These are phyloP conservation scores for Teleiodes luculella DNA, from an alignment of 2,888 invertebrate genomes.

Conservation along the genomic window DNA sequence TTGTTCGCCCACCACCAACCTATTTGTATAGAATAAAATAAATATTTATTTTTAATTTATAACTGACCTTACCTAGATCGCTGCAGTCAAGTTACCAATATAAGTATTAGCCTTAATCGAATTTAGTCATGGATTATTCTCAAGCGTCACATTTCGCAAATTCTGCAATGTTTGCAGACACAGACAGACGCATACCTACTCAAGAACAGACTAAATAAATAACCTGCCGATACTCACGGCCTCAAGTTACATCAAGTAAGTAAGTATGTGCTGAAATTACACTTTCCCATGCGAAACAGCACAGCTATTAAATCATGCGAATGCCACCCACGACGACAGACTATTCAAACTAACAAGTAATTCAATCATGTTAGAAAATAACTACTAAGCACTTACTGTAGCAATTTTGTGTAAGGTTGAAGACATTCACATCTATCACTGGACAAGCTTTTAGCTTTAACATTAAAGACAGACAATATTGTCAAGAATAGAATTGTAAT, in stretches of 20 bases:
- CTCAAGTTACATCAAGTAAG: slow-evolving; percentile 16
- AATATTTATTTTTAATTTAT: too few species aligned
- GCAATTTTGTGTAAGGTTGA: neutral
- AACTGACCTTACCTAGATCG: too few species aligned
- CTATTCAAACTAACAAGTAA: neutral
- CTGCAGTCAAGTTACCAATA: too few species aligned
- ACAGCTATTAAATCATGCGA: neutral
- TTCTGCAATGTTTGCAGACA: neutral
- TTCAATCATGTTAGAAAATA: neutral
- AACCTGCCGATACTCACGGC: slow-evolving; percentile 11
- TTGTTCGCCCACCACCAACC: neutral
- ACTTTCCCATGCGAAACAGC: slow-evolving; percentile 29
- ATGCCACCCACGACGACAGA: neutral
- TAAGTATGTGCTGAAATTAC: slow-evolving; percentile 15
- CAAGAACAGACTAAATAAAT: slow-evolving; percentile 22
- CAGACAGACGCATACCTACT: neutral
- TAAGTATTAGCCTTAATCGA: neutral
- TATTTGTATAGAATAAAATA: too few species aligned
- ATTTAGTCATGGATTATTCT: neutral
- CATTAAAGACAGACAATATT: neutral
- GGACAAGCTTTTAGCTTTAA: neutral
- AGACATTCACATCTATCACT: neutral
- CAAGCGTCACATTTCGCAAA: slow-evolving; percentile 5
- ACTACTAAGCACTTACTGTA: slow-evolving; percentile 2
- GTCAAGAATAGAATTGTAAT: neutral